Base-by-base conservation (phyloP, 2,113 vertebrate genomes). In the Eupsittula cactorum region DNA sequence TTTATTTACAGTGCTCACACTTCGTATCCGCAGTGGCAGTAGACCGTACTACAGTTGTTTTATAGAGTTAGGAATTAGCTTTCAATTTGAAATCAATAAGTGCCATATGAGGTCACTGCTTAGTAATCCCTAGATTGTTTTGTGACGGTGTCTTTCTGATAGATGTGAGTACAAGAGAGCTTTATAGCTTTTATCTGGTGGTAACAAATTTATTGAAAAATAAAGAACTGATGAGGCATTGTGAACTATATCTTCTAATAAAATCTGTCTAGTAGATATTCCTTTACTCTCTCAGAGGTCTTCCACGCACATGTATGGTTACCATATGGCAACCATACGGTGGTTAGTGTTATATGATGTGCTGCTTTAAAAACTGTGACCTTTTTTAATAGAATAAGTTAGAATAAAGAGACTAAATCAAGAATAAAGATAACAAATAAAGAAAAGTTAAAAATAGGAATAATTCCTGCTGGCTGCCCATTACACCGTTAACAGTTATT, bases 11-110 rank as follows among this genome's bases (percentile, higher is more conserved):
- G 5, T 64, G 13, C 25, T 87, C 62, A 52, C 7, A 71, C 42
- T 68, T 78, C 94, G 28, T 13, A 86, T 16, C 10, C 25, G 49
- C 29, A 47, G 29, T 50, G 47, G 27, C 25, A 50, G 33, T 31
- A 78, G 37, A 65, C 31, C 71, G 35, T 78, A 75, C 65, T 68
- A 20, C 0, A 0, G 35, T 71, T 7, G 27, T 89, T 86, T 77
- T 82, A 65, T 50, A 57, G 47, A 70, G 65, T 65, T 88, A 76
- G 49, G 78, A 92, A 87, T 94, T 80, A 91, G 17, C 74, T 92
- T 96, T 87, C 70, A 65, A 57, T 91, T 76, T 92, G 65, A 92
- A 93, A 95, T 96, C 93, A 79, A 69, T 95, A 91, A 31, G 3
- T 60, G 69, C 69, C 52, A 10, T 57, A 37, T 29, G 28, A 89